Conservation (phyloP, 30 jellyfish, hydroid and myxozoan species). For the Rhopilema esculentum region DNA sequence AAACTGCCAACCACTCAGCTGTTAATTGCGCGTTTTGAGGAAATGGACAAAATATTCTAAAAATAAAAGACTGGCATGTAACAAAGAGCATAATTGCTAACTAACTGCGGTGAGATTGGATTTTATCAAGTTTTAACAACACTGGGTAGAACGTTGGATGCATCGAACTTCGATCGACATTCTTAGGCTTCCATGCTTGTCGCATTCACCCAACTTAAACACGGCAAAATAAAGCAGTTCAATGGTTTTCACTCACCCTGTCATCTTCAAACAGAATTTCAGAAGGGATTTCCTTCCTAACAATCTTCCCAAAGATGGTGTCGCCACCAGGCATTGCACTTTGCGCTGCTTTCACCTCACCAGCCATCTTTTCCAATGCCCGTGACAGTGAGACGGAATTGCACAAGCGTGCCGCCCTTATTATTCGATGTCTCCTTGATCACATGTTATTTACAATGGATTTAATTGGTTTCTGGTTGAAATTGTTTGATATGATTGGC, state of each 20-base stretch:
- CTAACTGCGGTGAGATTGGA: too few species aligned
- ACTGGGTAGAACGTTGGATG: background rate
- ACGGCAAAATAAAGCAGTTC: background rate
- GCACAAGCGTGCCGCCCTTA: background rate
- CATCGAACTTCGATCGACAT: too few species aligned
- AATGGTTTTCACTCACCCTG: conserved; percentile 32
- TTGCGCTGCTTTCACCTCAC: conserved; percentile 84
- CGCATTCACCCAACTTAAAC: background rate
- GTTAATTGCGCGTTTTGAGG: too few species aligned
- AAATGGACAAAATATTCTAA: too few species aligned
- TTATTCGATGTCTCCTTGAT: background rate
- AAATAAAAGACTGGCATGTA: too few species aligned
- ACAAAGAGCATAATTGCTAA: too few species aligned
- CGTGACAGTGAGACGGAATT: background rate
- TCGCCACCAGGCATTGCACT: conserved; percentile 82
- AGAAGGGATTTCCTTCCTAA: conserved; percentile 93
- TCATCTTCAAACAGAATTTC: conserved; percentile 93
- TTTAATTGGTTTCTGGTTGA: background rate
- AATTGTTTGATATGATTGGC: background rate
- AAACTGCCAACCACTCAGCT: too few species aligned
- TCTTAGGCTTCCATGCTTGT: background rate
- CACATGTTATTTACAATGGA: background rate
- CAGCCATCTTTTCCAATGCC: conserved; percentile 62
- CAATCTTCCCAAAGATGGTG: conserved; percentile 89
- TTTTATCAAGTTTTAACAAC: background rate